A percentile compares a stretch with the other conserved stretches of the same genome.
Conservation (phyloP, 2,113 vertebrate species). For the Phocoena sinus region DNA sequence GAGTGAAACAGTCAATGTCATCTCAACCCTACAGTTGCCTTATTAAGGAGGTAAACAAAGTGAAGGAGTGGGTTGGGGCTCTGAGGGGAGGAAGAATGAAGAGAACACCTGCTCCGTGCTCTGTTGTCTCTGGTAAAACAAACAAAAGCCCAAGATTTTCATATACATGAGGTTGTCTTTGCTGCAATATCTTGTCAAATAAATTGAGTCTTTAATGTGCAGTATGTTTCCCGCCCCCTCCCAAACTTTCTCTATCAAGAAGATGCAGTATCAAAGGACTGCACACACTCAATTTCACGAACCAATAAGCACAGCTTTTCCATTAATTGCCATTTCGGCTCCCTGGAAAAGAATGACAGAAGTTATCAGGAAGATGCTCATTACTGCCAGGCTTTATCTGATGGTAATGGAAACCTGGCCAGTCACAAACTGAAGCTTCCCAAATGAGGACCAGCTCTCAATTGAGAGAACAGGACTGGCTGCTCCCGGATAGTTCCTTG, state of each 20-base stretch:
- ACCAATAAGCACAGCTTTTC: constrained; percentile 68
- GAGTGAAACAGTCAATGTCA: background rate
- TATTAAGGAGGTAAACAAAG: background rate
- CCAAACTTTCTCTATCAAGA: constrained; percentile 17
- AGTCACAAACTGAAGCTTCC: background rate
- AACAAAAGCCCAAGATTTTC: constrained; percentile 46
- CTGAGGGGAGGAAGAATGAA: background rate
- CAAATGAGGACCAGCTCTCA: background rate
- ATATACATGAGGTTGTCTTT: constrained; percentile 41
- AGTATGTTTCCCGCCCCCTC: background rate
- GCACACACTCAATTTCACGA: constrained; percentile 66
- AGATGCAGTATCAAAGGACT: constrained; percentile 40
- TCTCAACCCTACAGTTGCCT: background rate
- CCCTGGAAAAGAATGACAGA: constrained; percentile 47
- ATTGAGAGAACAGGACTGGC: background rate
- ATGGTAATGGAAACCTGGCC: constrained; percentile 27
- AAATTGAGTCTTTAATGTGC: constrained; percentile 51
- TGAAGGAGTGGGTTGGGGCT: background rate
- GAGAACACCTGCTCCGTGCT: constrained; percentile 9
- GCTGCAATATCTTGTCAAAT: constrained; percentile 48
- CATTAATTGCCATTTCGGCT: constrained; percentile 57
- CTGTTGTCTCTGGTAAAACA: background rate
- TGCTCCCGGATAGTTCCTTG: background rate
- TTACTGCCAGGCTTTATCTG: constrained; percentile 55
- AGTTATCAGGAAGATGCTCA: constrained; percentile 55